Base-by-base conservation (phyloP, 35 echinoderm and acorn worm species). In the Ptychodera flava region DNA sequence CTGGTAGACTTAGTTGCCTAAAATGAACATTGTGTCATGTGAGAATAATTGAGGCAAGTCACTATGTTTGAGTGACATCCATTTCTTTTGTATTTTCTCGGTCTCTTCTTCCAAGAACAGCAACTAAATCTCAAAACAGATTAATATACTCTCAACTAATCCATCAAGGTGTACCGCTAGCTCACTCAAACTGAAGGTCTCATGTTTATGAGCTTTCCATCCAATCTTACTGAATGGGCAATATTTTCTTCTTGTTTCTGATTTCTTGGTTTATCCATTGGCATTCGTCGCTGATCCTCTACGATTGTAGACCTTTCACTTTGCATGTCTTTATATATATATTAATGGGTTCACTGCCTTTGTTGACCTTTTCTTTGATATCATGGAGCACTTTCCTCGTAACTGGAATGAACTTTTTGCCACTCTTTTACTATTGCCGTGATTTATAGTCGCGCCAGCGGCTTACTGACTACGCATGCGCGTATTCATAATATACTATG, bases 1-100 rank as follows among this genome's bases (percentile, higher is more conserved):
- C 16, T 78, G n/a, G n/a, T n/a, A n/a, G n/a, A n/a, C n/a, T n/a
- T n/a, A 87, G n/a, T 87, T 76, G 1, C 85, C 85, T 1, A 87
- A 0, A 16, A 78, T 87, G 2, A 87, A 87, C 0, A 76, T 87
- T 0, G 85, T 87, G 64, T 87, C 85, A 32, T 87, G 78, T 31
- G 85, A 87, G 1, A 87, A 15, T 12, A 87, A 32, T 35, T 87
- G 85, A 31, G 85, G 79, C 29, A 81, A 1, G 15, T 30, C 33
- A 31, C 33, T 2, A n/a, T 81, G 15, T 30, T 33, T 33, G 29
- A 31, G 79, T 14, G 79, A 81, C 29, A 81, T 14, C 29, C 15
- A 81, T 30, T 81, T 81, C 79, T 64, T 22, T 64, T 12, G 45
- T 64, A 6, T 64, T 64, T 64, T 64, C 45, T 64, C 6, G 45